phyloP scores from a whole-genome alignment of 2,888 invertebrate species.

The Oscheius myriophilus region DNA sequence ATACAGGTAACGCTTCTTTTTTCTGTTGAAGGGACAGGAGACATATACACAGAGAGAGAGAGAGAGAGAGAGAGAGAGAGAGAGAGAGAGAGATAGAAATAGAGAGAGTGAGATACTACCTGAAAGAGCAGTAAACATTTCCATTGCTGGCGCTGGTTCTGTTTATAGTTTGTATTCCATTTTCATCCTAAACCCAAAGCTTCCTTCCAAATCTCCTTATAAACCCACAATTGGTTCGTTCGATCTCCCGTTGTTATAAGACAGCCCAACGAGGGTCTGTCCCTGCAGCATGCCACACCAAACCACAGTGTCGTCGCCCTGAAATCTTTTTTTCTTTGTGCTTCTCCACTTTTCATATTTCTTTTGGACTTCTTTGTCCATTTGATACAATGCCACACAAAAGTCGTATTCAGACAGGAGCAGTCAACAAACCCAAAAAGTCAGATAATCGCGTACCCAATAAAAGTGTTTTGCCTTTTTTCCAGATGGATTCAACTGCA shows the following conservation, averaged over 20 bases:
- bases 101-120: neutral
- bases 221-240: slow-evolving; percentile 22
- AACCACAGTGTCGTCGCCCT: slow-evolving; percentile 36
- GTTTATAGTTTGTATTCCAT: slow-evolving; percentile 21
- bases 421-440: neutral
- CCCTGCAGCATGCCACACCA: slow-evolving; percentile 16
- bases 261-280: slow-evolving; percentile 10
- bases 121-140: slow-evolving; percentile 29
- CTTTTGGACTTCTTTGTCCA: too few species aligned
- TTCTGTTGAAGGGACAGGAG: neutral
- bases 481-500: neutral
- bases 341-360: too few species aligned
- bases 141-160: slow-evolving; percentile 20
- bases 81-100: too few species aligned
- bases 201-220: neutral
- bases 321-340: neutral
- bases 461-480: too few species aligned
- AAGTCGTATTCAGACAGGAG: neutral
- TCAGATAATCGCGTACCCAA: neutral
- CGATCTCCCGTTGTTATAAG: slow-evolving; percentile 19
- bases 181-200: slow-evolving; percentile 1
- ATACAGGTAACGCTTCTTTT: neutral
- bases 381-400: neutral
- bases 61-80: too few species aligned
- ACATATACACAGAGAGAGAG: too few species aligned